Percentiles rank a stretch among this genome's conserved stretches.
phyloP scores from a whole-genome alignment of 2,888 invertebrate species.

The Axea sp. region DNA sequence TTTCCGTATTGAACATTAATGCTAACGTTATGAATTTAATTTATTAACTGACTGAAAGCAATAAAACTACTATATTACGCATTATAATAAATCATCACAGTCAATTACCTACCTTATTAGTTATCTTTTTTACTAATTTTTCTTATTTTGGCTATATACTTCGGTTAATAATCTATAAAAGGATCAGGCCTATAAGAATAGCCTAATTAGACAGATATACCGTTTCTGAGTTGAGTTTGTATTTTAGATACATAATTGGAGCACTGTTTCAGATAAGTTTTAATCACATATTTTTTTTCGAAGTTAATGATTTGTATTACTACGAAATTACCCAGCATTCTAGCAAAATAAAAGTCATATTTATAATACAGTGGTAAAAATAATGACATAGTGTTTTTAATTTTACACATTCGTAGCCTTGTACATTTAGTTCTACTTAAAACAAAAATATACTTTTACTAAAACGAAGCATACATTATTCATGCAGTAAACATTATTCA shows the following conservation, averaged over 20 bases:
- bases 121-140: slow-evolving; percentile 21
- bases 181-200: slow-evolving; percentile 19
- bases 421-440: too few relatives aligned
- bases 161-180: too few relatives aligned
- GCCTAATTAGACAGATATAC: slow-evolving; percentile 37
- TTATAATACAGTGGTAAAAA: too few relatives aligned
- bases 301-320: slow-evolving; percentile 7
- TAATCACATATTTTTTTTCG: slow-evolving; percentile 29
- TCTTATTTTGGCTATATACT: too few relatives aligned
- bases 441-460: too few relatives aligned
- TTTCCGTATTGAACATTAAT: slow-evolving; percentile 24
- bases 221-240: slow-evolving; percentile 22
- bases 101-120: slow-evolving; percentile 33
- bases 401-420: too few relatives aligned
- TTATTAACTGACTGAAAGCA: slow-evolving; percentile 24
- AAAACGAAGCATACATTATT: too few relatives aligned
- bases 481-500: too few relatives aligned
- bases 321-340: too few relatives aligned
- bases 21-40: slow-evolving; percentile 24
- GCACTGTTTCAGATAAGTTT: slow-evolving; percentile 7
- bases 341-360: too few relatives aligned
- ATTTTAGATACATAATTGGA: slow-evolving; percentile 13
- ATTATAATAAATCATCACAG: slow-evolving; percentile 27
- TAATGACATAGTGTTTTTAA: too few relatives aligned
- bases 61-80: slow-evolving; percentile 40